Evolutionary conservation across 1,140 invertebrate species (phyloP).

Genomic region (Drosophila subpulchrella): DNA sequence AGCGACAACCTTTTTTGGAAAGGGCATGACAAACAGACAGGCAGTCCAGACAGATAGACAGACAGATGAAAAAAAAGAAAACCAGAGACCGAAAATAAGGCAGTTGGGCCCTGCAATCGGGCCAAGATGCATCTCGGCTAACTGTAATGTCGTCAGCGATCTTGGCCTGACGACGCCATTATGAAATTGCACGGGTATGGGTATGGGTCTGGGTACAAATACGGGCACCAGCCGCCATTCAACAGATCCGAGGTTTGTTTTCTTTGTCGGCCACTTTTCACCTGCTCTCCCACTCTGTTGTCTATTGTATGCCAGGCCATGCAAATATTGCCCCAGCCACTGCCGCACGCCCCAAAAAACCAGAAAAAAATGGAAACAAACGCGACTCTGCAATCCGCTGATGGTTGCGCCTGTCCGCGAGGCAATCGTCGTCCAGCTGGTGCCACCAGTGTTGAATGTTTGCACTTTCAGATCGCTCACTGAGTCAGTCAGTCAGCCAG

Average conservation of each 20-base stretch:
- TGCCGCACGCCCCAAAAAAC: slow-evolving; percentile 43
- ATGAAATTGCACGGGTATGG: slow-evolving; percentile 60
- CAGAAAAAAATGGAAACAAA: slow-evolving; percentile 12
- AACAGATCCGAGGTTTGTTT: slow-evolving; percentile 77
- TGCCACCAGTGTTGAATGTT: slow-evolving; percentile 79
- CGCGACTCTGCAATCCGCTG: slow-evolving; percentile 47
- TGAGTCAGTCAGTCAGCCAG: slow-evolving; percentile 40
- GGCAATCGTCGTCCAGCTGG: slow-evolving; percentile 65
- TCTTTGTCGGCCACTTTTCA: slow-evolving; percentile 70
- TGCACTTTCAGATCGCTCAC: slow-evolving; percentile 68
- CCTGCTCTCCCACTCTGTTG: slow-evolving; percentile 54
- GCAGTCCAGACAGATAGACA: slow-evolving; percentile 18
- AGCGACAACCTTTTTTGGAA: slow-evolving; percentile 57
- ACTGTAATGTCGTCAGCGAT: slow-evolving; percentile 75
- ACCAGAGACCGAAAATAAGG: slow-evolving; percentile 29
- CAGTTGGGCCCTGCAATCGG: slow-evolving; percentile 44
- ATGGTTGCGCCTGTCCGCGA: slow-evolving; percentile 45
- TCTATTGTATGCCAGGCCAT: slow-evolving; percentile 57
- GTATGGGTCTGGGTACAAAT: neutral
- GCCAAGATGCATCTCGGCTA: slow-evolving; percentile 63
- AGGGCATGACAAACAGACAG: slow-evolving; percentile 55
- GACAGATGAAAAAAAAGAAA: slow-evolving; percentile 15
- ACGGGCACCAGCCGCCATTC: slow-evolving; percentile 2
- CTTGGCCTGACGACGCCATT: slow-evolving; percentile 74
- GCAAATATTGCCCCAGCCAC: slow-evolving; percentile 54